Evolutionary conservation across 2,797 vertebrate species (phyloP).

Genomic region (Adelosebastes latens): DNA sequence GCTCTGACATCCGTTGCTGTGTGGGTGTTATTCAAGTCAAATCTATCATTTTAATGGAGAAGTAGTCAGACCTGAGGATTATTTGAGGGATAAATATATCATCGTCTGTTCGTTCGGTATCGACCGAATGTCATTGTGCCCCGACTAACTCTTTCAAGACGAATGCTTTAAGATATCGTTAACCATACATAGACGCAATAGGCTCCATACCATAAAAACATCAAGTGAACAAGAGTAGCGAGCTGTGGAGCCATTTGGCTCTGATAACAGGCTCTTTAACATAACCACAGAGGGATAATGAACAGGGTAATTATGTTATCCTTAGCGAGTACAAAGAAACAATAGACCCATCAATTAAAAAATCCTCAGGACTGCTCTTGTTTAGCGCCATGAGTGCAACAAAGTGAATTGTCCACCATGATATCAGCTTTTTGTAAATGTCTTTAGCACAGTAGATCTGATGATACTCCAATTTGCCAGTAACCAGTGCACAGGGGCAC

Average conservation of each 20-base stretch:
- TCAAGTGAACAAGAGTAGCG: constrained; percentile 28
- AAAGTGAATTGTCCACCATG: constrained; percentile 69
- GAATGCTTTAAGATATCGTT: constrained; percentile 56
- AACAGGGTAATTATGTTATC: constrained; percentile 72
- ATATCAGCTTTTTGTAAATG: constrained; percentile 70
- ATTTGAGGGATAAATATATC: constrained; percentile 83
- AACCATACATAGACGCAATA: constrained; percentile 44
- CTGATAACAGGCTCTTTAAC: constrained; percentile 68
- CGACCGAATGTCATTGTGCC: constrained; percentile 70
- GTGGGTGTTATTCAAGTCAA: constrained; percentile 81
- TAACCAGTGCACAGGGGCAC: constrained; percentile 70
- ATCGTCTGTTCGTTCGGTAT: constrained; percentile 71
- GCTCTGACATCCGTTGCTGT: constrained; percentile 75
- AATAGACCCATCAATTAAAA: constrained; percentile 73
- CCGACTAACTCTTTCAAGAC: constrained; percentile 71
- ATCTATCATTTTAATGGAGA: constrained; percentile 85
- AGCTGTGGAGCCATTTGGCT: constrained; percentile 49
- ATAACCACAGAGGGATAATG: constrained; percentile 69
- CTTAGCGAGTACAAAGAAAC: constrained; percentile 68
- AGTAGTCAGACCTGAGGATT: constrained; percentile 81
- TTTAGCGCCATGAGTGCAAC: constrained; percentile 63
- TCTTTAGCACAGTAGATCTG: constrained; percentile 66
- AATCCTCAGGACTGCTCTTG: constrained; percentile 66
- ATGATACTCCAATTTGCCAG: constrained; percentile 73
- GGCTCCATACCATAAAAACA: constrained; percentile 35